Evolutionary conservation across 1,140 invertebrate genomes (phyloP).

Genomic region (Monomorium pharaonis): DNA sequence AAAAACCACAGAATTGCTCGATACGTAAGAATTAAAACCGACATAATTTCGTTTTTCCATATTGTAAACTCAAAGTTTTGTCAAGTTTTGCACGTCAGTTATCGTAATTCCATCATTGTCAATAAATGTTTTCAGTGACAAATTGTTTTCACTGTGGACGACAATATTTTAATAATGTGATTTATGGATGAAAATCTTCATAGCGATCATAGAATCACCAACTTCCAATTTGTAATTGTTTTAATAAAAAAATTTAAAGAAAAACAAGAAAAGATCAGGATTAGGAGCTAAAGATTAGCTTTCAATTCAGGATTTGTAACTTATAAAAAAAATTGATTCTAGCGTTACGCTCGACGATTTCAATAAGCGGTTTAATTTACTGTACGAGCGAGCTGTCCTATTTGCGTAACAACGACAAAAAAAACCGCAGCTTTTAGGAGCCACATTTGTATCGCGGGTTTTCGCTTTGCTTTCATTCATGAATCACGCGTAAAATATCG

Average conservation of each 20-base stretch:
- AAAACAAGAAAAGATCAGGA: background rate
- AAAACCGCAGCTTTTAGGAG: background rate
- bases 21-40: conserved; percentile 15
- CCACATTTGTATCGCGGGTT: conserved; percentile 30
- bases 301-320: background rate
- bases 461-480: conserved; percentile 24
- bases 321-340: background rate
- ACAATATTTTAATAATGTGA: conserved; percentile 1
- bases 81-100: background rate
- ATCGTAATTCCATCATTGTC: background rate
- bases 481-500: conserved; percentile 41
- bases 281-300: background rate
- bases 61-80: background rate
- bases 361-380: background rate
- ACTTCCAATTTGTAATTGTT: background rate
- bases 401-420: background rate
- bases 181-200: background rate
- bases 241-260: background rate
- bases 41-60: background rate
- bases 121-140: conserved; percentile 1
- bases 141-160: no score
- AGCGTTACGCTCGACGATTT: background rate
- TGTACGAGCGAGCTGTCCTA: background rate
- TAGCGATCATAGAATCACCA: background rate
- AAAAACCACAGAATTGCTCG: background rate